phyloP scores from a whole-genome alignment of 2,797 vertebrate genomes.

The Morus bassanus region DNA sequence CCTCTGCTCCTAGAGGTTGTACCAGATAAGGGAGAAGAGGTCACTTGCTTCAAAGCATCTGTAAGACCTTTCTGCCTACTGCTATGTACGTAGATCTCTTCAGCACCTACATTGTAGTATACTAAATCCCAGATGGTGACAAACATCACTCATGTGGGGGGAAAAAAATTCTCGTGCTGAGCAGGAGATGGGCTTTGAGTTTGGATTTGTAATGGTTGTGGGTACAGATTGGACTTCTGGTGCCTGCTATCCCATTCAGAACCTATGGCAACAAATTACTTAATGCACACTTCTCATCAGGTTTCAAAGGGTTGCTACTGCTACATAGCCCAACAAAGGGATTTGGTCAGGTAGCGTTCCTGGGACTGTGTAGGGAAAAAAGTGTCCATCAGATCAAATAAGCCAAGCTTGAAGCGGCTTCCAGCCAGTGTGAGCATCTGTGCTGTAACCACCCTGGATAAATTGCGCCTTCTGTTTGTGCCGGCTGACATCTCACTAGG shows the following conservation, averaged over 20 bases:
- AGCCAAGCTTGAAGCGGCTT: conserved; percentile 57
- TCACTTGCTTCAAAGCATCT: neutral
- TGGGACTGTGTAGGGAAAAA: conserved; percentile 6
- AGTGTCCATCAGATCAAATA: conserved; percentile 1
- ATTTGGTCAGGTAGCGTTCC: conserved; percentile 50
- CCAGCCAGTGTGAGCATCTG: conserved; percentile 69
- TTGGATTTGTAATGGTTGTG: neutral
- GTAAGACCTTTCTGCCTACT: neutral
- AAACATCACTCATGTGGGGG: neutral
- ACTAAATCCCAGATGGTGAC: neutral
- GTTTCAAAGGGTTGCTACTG: conserved; percentile 74
- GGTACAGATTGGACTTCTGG: neutral
- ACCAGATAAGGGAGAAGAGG: neutral
- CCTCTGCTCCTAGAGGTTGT: neutral
- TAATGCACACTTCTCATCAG: conserved; percentile 65
- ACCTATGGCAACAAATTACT: neutral
- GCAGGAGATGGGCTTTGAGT: neutral
- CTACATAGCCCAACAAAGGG: conserved; percentile 55
- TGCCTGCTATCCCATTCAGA: neutral
- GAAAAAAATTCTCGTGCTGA: neutral
- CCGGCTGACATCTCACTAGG: conserved; percentile 82
- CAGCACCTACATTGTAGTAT: neutral
- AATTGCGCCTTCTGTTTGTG: conserved; percentile 81
- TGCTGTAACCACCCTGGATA: conserved; percentile 73
- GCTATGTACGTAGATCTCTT: neutral